Evolutionary conservation across 1,140 invertebrate genomes (phyloP).

Genomic region (Zaprionus inermis): DNA sequence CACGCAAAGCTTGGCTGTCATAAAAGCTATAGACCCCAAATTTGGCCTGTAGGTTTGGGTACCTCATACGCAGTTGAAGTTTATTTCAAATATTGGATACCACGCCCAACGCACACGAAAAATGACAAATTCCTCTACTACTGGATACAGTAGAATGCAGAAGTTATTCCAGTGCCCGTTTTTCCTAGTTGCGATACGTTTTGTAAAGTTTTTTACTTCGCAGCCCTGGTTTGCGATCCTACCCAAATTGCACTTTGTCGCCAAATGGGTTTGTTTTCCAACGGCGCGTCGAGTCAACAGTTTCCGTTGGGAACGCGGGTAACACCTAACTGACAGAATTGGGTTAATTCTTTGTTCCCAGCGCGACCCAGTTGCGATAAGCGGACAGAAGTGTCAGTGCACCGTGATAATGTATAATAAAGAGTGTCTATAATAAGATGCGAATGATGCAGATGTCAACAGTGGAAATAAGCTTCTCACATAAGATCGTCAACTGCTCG

Average conservation of each 20-base stretch:
- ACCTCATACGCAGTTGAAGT: no score
- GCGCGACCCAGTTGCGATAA: slow-evolving; percentile 68
- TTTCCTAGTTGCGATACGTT: no score
- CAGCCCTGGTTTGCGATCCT: not conserved
- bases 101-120: no score
- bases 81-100: no score
- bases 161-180: no score
- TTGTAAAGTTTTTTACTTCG: no score
- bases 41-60: not conserved
- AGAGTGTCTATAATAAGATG: slow-evolving; percentile 22
- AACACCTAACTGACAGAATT: slow-evolving; percentile 57
- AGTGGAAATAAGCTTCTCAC: slow-evolving; percentile 34
- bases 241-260: not conserved
- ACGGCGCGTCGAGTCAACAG: not conserved
- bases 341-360: slow-evolving; percentile 72
- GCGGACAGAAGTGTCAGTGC: slow-evolving; percentile 32
- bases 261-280: not conserved
- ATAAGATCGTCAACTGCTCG: slow-evolving; percentile 22
- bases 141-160: no score
- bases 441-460: slow-evolving; percentile 41
- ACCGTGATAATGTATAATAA: slow-evolving; percentile 29
- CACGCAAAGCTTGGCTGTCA: not conserved
- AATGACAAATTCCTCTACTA: no score
- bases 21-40: not conserved
- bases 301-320: slow-evolving; percentile 15